These are phyloP conservation scores for Orcinus orca DNA, from an alignment of 2,113 vertebrate species.

Conservation along the genomic window DNA sequence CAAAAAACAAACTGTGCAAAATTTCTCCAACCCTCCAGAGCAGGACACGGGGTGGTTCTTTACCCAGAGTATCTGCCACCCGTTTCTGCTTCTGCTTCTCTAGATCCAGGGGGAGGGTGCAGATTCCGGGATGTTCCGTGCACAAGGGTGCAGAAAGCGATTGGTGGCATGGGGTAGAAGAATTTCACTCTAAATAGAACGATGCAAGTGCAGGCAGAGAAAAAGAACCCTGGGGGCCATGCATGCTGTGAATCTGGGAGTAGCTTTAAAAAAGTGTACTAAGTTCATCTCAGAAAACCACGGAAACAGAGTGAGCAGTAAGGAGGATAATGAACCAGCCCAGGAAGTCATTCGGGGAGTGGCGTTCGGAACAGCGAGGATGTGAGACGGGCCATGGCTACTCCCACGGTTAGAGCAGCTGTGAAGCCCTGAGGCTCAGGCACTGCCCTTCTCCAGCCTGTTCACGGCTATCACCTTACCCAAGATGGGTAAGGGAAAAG, in stretches of 20 bases:
- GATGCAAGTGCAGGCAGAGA: neutral
- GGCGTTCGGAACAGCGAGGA: neutral
- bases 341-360: neutral
- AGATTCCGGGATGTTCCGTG: neutral
- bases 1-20: too few species aligned
- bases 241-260: neutral
- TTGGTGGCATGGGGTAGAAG: rapidly evolving
- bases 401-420: neutral
- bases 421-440: neutral
- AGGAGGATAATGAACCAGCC: neutral
- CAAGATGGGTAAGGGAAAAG: neutral
- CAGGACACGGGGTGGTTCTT: rapidly evolving
- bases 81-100: rapidly evolving
- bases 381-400: rapidly evolving
- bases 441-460: neutral
- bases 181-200: neutral
- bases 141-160: too few species aligned
- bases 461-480: neutral
- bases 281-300: neutral
- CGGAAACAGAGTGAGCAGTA: neutral
- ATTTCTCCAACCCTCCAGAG: neutral
- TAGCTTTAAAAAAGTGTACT: neutral
- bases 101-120: rapidly evolving
- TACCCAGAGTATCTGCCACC: rapidly evolving
- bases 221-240: neutral